These are phyloP conservation scores for Phorcus lineatus DNA, from an alignment of 2,888 invertebrate genomes.

Conservation along the genomic window DNA sequence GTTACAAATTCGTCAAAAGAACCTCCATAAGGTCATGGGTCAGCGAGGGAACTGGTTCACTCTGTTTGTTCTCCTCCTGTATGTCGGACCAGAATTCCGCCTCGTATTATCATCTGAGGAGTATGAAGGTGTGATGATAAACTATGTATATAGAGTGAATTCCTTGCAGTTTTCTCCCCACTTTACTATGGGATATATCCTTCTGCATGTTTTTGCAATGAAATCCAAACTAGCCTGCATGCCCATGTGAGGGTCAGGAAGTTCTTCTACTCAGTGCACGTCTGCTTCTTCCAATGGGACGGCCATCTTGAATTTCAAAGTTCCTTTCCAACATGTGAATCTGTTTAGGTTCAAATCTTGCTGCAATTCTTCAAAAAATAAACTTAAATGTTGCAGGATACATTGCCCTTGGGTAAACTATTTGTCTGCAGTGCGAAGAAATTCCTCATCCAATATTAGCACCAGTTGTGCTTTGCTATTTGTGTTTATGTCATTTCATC, in stretches of 20 bases:
- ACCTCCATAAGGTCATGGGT: too few species aligned
- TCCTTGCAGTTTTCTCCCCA: not conserved
- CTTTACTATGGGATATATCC: not conserved
- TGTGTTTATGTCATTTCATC: too few species aligned
- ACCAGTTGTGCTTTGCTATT: too few species aligned
- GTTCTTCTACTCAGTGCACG: not conserved
- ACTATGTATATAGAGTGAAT: constrained; percentile 15
- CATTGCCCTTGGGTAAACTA: not conserved
- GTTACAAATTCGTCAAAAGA: too few species aligned
- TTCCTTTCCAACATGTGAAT: not conserved
- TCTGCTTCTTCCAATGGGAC: not conserved
- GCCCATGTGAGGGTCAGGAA: constrained; percentile 6
- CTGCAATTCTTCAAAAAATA: constrained; percentile 3
- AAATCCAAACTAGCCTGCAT: constrained; percentile 15
- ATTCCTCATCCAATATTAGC: too few species aligned
- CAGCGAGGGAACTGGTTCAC: too few species aligned
- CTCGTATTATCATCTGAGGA: too few species aligned
- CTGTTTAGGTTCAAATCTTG: not conserved
- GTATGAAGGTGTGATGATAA: not conserved
- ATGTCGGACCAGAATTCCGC: too few species aligned
- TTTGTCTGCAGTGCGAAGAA: too few species aligned
- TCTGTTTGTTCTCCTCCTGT: too few species aligned
- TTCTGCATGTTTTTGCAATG: not conserved
- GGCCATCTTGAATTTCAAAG: constrained; percentile 14
- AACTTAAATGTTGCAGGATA: not conserved